phyloP scores from a whole-genome alignment of 2,797 vertebrate species.

The Austrolebias charrua region DNA sequence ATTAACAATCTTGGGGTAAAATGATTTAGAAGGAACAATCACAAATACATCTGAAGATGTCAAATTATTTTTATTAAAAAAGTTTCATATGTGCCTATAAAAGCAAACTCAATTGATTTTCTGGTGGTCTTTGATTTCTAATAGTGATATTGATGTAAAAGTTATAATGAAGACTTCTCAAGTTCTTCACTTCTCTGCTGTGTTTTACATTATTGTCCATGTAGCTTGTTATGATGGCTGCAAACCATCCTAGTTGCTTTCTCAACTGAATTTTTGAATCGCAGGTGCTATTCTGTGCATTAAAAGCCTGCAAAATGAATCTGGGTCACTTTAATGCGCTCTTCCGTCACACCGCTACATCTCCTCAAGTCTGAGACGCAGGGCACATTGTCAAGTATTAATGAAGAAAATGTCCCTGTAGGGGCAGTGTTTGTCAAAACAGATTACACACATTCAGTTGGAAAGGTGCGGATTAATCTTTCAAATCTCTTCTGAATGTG shows the following conservation, averaged over 20 bases:
- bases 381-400: constrained; percentile 82
- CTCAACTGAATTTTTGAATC: constrained; percentile 71
- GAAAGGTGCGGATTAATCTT: constrained; percentile 80
- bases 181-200: constrained; percentile 7
- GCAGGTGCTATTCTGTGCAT: constrained; percentile 69
- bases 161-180: constrained; percentile 2
- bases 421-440: constrained; percentile 79
- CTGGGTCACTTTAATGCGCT: constrained; percentile 81
- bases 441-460: constrained; percentile 80
- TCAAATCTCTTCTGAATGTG: constrained; percentile 75
- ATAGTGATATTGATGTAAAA: neutral
- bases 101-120: no score
- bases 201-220: constrained; percentile 39
- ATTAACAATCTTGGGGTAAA: no score
- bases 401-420: constrained; percentile 79
- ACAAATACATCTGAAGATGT: no score
- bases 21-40: no score
- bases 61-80: no score
- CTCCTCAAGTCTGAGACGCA: constrained; percentile 70
- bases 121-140: no score
- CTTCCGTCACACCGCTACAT: constrained; percentile 69
- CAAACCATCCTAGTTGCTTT: constrained; percentile 61
- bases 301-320: constrained; percentile 77
- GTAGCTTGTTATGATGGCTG: constrained; percentile 56
- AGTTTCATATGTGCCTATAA: no score